Evolutionary conservation across 2,888 invertebrate species (phyloP).

Genomic region (Epistrophe eligans): DNA sequence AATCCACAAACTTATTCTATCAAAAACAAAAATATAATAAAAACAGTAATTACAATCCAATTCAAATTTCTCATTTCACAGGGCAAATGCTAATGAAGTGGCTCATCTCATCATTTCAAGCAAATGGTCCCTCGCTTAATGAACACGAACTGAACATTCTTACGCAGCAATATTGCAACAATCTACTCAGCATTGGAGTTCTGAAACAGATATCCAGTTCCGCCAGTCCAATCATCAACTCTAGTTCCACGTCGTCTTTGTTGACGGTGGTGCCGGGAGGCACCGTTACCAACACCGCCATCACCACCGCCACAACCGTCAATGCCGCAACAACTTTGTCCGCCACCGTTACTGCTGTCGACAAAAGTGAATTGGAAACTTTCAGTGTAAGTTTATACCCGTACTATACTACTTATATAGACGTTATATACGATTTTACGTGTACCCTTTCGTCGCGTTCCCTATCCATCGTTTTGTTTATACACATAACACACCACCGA

Average conservation of each 20-base stretch:
- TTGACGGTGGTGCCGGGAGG: not conserved
- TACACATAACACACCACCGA: slow-evolving; percentile 21
- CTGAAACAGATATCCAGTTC: slow-evolving; percentile 89
- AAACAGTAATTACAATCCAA: slow-evolving; percentile 45
- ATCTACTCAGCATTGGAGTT: slow-evolving; percentile 94
- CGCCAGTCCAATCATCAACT: slow-evolving; percentile 71
- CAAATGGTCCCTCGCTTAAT: slow-evolving; percentile 87
- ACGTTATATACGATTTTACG: not conserved
- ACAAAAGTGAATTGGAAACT: slow-evolving; percentile 76
- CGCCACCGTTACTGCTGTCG: slow-evolving; percentile 31
- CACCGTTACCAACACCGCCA: slow-evolving; percentile 12
- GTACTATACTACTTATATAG: too few species aligned
- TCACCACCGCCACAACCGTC: slow-evolving; percentile 8
- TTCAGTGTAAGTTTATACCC: slow-evolving; percentile 75
- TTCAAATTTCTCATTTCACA: slow-evolving; percentile 81
- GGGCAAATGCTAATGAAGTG: slow-evolving; percentile 97
- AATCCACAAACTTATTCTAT: slow-evolving; percentile 16
- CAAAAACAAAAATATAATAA: not conserved
- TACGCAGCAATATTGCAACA: slow-evolving; percentile 93
- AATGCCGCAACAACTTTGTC: slow-evolving; percentile 36
- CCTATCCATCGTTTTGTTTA: not conserved
- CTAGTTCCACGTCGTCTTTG: slow-evolving; percentile 1
- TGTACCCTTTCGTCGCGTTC: not conserved
- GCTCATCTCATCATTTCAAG: slow-evolving; percentile 90
- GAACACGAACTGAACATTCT: slow-evolving; percentile 90